Percentiles rank a stretch among this genome's conserved stretches.
Conservation (phyloP, 2,113 vertebrate species). For the Aegotheles bennettii region DNA sequence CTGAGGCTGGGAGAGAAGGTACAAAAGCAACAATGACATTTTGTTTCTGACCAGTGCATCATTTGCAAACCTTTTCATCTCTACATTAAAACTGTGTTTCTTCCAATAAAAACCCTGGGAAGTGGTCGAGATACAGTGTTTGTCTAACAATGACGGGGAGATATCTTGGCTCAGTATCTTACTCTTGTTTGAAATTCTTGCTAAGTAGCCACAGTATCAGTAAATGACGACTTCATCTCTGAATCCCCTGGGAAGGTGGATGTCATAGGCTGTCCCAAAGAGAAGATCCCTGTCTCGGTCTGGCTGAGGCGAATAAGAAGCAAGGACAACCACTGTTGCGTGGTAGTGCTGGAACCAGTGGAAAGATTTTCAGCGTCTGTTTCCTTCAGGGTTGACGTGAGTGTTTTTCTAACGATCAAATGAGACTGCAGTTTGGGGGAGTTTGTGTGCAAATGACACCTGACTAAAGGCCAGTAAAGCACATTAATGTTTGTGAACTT, state of each 20-base stretch:
- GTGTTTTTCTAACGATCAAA: background rate
- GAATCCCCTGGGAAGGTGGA: slow-evolving; percentile 75
- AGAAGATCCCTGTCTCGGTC: slow-evolving; percentile 80
- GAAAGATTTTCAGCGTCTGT: slow-evolving; percentile 82
- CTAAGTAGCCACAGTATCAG: background rate
- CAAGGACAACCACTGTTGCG: slow-evolving; percentile 53
- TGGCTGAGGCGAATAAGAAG: slow-evolving; percentile 73
- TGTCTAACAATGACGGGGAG: background rate
- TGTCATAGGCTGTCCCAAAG: slow-evolving; percentile 63
- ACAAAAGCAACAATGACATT: background rate
- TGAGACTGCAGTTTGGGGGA: background rate
- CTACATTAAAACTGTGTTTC: background rate
- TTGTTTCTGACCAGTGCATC: background rate
- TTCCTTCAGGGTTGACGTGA: slow-evolving; percentile 80
- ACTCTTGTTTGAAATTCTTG: background rate
- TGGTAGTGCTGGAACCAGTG: slow-evolving; percentile 85
- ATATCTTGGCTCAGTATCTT: background rate
- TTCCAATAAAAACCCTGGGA: background rate
- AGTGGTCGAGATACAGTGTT: background rate
- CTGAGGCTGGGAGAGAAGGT: background rate
- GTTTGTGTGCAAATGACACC: background rate
- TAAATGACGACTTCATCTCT: background rate
- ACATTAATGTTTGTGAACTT: rapidly evolving
- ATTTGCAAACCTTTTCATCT: background rate
- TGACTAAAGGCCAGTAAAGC: background rate